Evolutionary conservation across 2,797 vertebrate species (phyloP).

Genomic region (Decapterus maruadsi): DNA sequence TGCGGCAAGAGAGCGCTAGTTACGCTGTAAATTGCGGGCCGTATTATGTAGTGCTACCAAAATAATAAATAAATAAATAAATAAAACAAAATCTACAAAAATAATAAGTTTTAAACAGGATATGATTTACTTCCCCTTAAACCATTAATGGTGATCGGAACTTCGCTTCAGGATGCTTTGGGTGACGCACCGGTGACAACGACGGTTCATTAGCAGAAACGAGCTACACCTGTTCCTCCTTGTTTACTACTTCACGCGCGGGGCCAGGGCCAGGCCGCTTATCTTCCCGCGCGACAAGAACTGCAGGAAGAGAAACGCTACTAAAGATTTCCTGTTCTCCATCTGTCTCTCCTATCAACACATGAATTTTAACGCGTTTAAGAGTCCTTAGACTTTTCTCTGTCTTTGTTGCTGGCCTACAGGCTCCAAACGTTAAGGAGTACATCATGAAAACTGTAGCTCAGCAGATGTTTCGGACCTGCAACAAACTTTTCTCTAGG

Average conservation of each 20-base stretch:
- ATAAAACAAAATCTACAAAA: no score
- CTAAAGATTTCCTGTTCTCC: neutral
- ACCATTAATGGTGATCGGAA: no score
- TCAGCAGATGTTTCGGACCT: constrained; percentile 42
- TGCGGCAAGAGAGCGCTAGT: no score
- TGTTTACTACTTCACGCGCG: constrained; percentile 6
- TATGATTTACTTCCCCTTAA: no score
- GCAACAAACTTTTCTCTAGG: constrained; percentile 52
- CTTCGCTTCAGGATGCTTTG: no score
- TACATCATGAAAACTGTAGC: constrained; percentile 46
- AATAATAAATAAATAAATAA: no score
- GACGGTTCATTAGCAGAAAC: constrained; percentile 33
- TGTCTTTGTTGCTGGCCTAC: no score
- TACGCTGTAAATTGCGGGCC: no score
- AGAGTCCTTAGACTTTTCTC: neutral
- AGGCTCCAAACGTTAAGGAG: neutral
- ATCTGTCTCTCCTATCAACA: neutral
- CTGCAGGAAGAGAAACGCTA: neutral
- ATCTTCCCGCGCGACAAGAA: neutral
- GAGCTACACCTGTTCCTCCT: constrained; percentile 33
- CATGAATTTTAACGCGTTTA: neutral
- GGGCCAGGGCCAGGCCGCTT: accelerated
- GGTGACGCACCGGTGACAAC: neutral
- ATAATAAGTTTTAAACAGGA: no score
- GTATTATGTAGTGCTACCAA: no score